Base-by-base conservation (phyloP, 2,797 vertebrate genomes). In the Anas bahamensis region DNA sequence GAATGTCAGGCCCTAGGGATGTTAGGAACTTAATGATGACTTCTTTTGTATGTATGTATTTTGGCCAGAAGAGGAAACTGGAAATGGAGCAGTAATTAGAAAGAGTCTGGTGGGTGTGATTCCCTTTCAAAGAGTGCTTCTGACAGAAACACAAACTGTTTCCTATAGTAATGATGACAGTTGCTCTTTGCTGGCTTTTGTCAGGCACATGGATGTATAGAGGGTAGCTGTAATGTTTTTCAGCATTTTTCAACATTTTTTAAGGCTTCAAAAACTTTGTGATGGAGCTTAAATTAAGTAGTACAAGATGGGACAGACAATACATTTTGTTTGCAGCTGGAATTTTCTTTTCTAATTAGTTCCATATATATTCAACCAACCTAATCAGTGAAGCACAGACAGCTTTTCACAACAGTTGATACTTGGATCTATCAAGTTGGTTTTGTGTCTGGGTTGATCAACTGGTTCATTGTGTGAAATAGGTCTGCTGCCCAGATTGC, bases 371-470 rank as follows among this genome's bases (percentile, higher is more conserved):
- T 86, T 88, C 44, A 77, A 46, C 37, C 2, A 4, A 17, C 31
- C 65, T 71, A 33, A 75, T 75, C 85, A 88, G 33, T 59, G 83
- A 73, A 78, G 33, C 17, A 46, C 23, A 84, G 79, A 44, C 44
- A 93, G 55, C 59, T 94, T 88, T 75, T 55, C 66, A 70, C 78
- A 69, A 65, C 56, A 52, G 52, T 69, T 70, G 70, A 61, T 81
- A 29, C 3, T 8, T 55, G 46, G 73, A 60, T 88, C 56, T 93
- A 1, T 55, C 48, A 46, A 3, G 0, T 21, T 56, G 44, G 21
- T 50, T 88, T 79, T 88, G 60, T 57, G 61, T 66, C 60, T 70
- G 63, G 74, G 52, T 79, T 90, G 88, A 82, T 90, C 79, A 93
- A 31, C 35, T 66, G 7, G 15, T 50, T 71, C 65, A 79, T 89